These are phyloP conservation scores for Plagodis pulveraria DNA, from an alignment of 2,888 invertebrate genomes.

Conservation along the genomic window DNA sequence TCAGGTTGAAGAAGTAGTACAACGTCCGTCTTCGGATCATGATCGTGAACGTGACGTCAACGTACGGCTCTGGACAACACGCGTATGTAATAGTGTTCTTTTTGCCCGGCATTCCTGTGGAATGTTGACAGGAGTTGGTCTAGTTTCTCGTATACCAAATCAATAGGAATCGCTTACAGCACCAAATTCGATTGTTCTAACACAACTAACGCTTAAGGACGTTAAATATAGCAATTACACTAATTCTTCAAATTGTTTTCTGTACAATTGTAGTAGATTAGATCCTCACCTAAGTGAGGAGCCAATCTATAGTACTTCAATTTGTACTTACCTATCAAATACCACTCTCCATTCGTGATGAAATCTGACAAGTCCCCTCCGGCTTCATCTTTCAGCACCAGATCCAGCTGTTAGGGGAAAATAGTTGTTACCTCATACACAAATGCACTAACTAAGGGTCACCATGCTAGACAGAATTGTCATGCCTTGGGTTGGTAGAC, in stretches of 20 bases:
- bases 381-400: slow-evolving; percentile 96
- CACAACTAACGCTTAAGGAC: no score
- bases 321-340: slow-evolving; percentile 95
- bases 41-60: slow-evolving; percentile 98
- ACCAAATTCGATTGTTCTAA: no score
- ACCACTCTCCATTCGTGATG: slow-evolving; percentile 99
- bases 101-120: slow-evolving; percentile 94
- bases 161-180: no score
- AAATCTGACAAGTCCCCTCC: slow-evolving; percentile 98
- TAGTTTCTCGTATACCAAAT: no score
- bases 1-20: slow-evolving; percentile 99
- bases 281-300: no score
- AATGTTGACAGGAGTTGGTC: not conserved
- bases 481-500: slow-evolving; percentile 17
- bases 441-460: slow-evolving; percentile 45
- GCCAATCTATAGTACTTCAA: no score
- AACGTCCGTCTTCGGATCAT: slow-evolving; percentile 97
- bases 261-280: no score
- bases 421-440: slow-evolving; percentile 49
- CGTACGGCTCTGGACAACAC: slow-evolving; percentile 97
- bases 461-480: slow-evolving; percentile 21
- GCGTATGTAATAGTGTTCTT: slow-evolving; percentile 96
- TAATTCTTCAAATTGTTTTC: no score
- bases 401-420: slow-evolving; percentile 91
- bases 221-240: not conserved